Conservation (phyloP, 1,140 invertebrate genomes). For the Drosophila prosaltans region DNA sequence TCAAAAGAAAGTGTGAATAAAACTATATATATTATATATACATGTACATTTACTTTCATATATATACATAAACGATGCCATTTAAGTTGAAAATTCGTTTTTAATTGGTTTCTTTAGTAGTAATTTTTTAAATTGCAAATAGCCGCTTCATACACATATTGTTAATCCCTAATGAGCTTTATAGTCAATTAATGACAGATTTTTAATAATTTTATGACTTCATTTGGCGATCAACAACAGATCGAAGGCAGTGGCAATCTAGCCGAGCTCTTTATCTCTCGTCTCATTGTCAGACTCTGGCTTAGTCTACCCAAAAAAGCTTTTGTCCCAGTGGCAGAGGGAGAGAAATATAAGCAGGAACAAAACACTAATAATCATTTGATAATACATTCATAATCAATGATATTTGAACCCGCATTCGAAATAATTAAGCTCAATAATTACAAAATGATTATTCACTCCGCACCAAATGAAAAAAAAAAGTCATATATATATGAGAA, state of each 20-base stretch:
- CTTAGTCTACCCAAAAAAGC: constrained; percentile 8
- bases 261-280: constrained; percentile 20
- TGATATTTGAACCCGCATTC: constrained; percentile 67
- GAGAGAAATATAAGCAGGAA: constrained; percentile 21
- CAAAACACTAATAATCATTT: constrained; percentile 53
- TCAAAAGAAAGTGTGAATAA: background rate
- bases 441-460: constrained; percentile 50
- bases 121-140: constrained; percentile 43
- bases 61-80: background rate
- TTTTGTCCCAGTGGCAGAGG: constrained; percentile 12
- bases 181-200: constrained; percentile 78
- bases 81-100: constrained; percentile 9
- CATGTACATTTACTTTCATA: no score
- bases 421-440: constrained; percentile 52
- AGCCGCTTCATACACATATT: constrained; percentile 50
- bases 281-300: background rate
- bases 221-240: constrained; percentile 44
- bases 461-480: constrained; percentile 6
- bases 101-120: background rate
- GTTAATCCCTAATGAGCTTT: constrained; percentile 68
- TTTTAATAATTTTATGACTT: constrained; percentile 76
- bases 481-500: background rate
- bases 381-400: constrained; percentile 62
- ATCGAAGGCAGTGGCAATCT: constrained; percentile 21
- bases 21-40: no score